These are phyloP conservation scores for Cairina moschata DNA, from an alignment of 2,113 vertebrate genomes.

Conservation along the genomic window DNA sequence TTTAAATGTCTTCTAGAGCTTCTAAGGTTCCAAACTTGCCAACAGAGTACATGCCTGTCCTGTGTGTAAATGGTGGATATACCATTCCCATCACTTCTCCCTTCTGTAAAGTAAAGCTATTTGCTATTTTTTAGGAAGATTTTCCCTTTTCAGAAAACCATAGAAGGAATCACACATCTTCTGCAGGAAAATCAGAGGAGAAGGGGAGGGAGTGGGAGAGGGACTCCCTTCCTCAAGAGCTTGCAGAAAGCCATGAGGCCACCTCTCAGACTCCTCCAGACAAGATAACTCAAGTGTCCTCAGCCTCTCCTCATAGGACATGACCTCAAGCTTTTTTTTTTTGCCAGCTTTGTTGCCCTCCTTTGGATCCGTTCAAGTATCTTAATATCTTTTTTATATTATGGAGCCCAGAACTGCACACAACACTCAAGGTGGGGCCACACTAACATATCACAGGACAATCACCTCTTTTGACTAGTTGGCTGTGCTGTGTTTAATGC, in stretches of 20 bases:
- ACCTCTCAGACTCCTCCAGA: background rate
- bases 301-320: background rate
- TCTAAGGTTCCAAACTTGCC: background rate
- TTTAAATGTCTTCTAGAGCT: background rate
- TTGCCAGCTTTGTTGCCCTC: background rate
- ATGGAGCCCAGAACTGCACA: background rate
- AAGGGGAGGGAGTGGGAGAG: too few species aligned
- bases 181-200: background rate
- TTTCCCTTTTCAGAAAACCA: background rate
- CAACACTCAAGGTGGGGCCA: too few species aligned
- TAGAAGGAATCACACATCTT: background rate
- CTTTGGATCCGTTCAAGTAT: background rate
- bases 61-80: background rate
- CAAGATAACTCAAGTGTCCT: background rate
- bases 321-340: background rate
- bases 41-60: background rate
- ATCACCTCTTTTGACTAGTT: too few species aligned
- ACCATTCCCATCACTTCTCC: background rate
- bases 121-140: background rate
- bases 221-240: too few species aligned
- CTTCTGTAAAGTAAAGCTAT: background rate
- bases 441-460: too few species aligned
- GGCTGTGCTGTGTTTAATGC: background rate
- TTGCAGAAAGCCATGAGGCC: too few species aligned
- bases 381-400: background rate